A percentile compares a stretch with the other conserved stretches of the same genome.
Conservation (phyloP, 2,888 invertebrate genomes). For the Cryptocephalus moraei region DNA sequence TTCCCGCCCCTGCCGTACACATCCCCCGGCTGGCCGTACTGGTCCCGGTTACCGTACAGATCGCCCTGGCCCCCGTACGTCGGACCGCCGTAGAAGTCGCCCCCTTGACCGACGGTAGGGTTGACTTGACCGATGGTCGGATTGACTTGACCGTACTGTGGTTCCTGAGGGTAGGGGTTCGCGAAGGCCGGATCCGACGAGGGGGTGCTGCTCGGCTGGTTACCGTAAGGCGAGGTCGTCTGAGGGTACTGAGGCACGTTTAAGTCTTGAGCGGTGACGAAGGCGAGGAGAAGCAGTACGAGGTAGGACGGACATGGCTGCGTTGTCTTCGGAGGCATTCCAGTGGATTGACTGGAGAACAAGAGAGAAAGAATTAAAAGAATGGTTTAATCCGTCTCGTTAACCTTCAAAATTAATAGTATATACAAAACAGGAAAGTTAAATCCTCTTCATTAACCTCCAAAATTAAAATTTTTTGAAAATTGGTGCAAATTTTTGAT, state of each 20-base stretch:
- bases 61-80: conserved; percentile 7
- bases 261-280: conserved; percentile 22
- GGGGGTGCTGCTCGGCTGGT: conserved; percentile 15
- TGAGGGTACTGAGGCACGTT: conserved; percentile 15
- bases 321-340: no score
- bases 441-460: no score
- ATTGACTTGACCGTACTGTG: conserved; percentile 3
- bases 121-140: conserved; percentile 3
- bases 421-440: no score
- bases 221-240: neutral
- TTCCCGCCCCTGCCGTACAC: conserved; percentile 4
- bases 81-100: neutral
- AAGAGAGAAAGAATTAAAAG: no score
- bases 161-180: conserved; percentile 13
- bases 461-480: no score
- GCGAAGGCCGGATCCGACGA: conserved; percentile 5
- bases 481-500: no score
- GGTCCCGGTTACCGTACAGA: conserved; percentile 3
- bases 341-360: no score
- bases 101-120: neutral
- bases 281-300: conserved; percentile 16
- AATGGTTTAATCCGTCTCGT: no score
- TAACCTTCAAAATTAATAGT: no score
- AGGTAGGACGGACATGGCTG: neutral
- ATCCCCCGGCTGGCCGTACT: conserved; percentile 3